Evolutionary conservation across 2,888 invertebrate species (phyloP).

Genomic region (Phlogophora meticulosa): DNA sequence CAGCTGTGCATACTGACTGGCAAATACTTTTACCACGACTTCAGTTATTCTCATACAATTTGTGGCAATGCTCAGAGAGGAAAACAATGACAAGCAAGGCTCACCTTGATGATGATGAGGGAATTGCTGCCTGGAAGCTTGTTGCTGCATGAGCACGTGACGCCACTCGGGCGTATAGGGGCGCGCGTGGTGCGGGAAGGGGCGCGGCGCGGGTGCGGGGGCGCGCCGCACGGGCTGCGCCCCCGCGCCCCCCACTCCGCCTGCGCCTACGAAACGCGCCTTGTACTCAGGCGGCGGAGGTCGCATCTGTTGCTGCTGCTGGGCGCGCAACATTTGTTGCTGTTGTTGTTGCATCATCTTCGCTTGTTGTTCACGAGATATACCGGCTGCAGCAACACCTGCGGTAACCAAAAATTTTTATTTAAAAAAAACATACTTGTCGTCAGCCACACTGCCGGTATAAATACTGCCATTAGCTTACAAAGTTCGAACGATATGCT

Average conservation of each 20-base stretch:
- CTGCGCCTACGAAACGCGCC: conserved; percentile 90
- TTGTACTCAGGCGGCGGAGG: conserved; percentile 97
- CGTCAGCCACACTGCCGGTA: too few species aligned
- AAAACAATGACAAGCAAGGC: background rate
- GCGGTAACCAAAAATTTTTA: conserved; percentile 3
- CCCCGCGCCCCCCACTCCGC: conserved; percentile 69
- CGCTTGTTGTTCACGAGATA: conserved; percentile 92
- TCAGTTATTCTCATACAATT: background rate
- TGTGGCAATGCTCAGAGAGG: background rate
- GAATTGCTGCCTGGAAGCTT: conserved; percentile 84
- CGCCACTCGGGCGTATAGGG: conserved; percentile 88
- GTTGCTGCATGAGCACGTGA: conserved; percentile 92
- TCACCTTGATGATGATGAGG: conserved; percentile 88
- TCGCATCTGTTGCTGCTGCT: conserved; percentile 90
- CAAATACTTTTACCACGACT: too few species aligned
- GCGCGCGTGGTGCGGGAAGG: conserved; percentile 83
- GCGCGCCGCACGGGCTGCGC: conserved; percentile 71
- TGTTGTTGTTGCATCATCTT: conserved; percentile 93
- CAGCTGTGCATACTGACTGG: too few species aligned
- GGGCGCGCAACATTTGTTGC: conserved; percentile 92
- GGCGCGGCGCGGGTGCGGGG: conserved; percentile 73
- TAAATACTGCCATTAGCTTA: too few species aligned
- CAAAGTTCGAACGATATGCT: too few species aligned
- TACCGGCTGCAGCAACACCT: conserved; percentile 87
- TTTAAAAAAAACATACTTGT: too few species aligned